These are phyloP conservation scores for Globia sparganii DNA, from an alignment of 2,888 invertebrate genomes.

Conservation along the genomic window DNA sequence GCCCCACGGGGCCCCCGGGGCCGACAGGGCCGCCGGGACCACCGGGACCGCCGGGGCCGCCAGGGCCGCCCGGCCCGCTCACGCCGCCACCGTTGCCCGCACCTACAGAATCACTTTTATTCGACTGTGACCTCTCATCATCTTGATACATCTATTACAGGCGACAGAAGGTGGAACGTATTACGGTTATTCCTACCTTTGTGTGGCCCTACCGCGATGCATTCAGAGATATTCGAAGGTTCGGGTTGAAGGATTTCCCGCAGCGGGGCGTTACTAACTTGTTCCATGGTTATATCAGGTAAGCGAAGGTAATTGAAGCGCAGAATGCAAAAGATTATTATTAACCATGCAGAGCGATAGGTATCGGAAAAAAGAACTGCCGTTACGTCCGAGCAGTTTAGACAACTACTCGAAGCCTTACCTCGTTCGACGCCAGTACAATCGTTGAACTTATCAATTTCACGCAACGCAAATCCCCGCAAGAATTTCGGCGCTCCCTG, in stretches of 20 bases:
- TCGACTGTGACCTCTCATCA: constrained; percentile 21
- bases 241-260: constrained; percentile 14
- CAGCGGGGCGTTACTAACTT: constrained; percentile 33
- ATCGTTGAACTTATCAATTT: constrained; percentile 5
- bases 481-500: constrained; percentile 1
- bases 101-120: constrained; percentile 64
- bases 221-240: constrained; percentile 14
- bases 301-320: constrained; percentile 70
- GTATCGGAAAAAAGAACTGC: constrained; percentile 65
- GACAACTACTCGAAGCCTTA: constrained; percentile 54
- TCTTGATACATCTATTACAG: constrained; percentile 10
- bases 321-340: constrained; percentile 70
- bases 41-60: constrained; percentile 46
- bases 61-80: constrained; percentile 60
- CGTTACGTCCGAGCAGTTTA: constrained; percentile 38
- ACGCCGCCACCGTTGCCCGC: constrained; percentile 74
- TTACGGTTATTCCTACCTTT: constrained; percentile 50
- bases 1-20: constrained; percentile 51
- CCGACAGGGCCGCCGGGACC: constrained; percentile 61
- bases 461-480: constrained; percentile 17
- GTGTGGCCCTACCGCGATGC: constrained; percentile 26
- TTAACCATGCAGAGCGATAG: constrained; percentile 77
- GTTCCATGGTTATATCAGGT: constrained; percentile 68
- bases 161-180: constrained; percentile 12
- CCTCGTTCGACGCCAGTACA: constrained; percentile 37